Percentiles rank a stretch among this genome's conserved stretches.
Evolutionary conservation across 2,113 vertebrate species (phyloP).

Genomic region (Aramus guarauna): DNA sequence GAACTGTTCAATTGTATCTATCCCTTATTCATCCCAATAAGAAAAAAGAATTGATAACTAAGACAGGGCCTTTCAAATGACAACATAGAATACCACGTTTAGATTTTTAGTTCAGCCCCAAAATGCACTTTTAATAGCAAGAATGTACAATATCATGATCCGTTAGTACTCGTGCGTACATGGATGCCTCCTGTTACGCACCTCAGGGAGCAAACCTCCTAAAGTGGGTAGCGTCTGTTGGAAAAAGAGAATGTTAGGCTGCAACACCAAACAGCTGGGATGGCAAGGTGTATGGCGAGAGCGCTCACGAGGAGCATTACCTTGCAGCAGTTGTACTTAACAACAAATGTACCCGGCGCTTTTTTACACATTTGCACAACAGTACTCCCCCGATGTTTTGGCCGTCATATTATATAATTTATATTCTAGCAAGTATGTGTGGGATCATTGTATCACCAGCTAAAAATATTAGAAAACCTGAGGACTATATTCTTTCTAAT

Average conservation of each 20-base stretch:
- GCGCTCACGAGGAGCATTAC: neutral
- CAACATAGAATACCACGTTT: neutral
- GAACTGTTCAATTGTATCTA: neutral
- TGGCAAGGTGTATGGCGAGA: neutral
- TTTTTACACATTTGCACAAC: neutral
- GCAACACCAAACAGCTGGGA: slow-evolving; percentile 32
- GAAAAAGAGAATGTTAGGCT: slow-evolving; percentile 70
- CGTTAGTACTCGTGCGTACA: neutral
- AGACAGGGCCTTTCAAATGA: neutral
- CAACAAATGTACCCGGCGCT: accelerated
- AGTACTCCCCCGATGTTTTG: accelerated
- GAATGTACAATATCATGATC: neutral
- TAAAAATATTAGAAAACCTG: neutral
- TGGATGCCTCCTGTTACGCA: slow-evolving; percentile 58
- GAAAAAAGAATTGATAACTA: neutral
- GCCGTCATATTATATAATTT: neutral
- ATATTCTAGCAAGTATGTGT: neutral
- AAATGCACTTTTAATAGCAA: slow-evolving; percentile 27
- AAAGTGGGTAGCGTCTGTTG: slow-evolving; percentile 76
- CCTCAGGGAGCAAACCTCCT: slow-evolving; percentile 76
- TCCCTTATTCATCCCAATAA: neutral
- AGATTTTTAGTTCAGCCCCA: neutral
- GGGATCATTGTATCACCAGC: neutral
- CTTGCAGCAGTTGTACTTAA: neutral
- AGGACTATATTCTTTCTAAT: neutral